Evolutionary conservation across 2,888 invertebrate genomes (phyloP), one percentile per base, ranked within the genome.

Genomic region (Heliconius ismenius): DNA sequence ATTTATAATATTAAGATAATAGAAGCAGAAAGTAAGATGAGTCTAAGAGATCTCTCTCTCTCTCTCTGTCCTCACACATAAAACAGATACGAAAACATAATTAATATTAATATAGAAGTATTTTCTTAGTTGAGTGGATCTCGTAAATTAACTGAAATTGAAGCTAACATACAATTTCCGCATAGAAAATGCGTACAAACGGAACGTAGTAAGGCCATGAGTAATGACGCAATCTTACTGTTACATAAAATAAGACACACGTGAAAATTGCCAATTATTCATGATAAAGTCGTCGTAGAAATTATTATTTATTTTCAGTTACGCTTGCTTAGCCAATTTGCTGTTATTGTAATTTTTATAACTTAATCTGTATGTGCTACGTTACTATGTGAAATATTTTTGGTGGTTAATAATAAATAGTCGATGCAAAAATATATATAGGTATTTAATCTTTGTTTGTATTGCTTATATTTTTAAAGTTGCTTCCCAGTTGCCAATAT

Each of bases 181-280:
- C 86, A 88, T 85, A 89, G 84, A 86, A 86, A 87, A 88, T 89
- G 87, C 84, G 86, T 87, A 89, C 88, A 92, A 92, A 92, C 90
- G 91, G 89, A 91, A 89, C 87, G 86, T 86, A 82, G 90, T 89
- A 91, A 89, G 87, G 86, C 83, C 78, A 83, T 92, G 90, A 93
- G 88, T 91, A 90, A 93, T 92, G 89, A 88, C 87, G 89, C 92
- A 93, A 93, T 93, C 90, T 92, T 85, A 86, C 85, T 88, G 87
- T 88, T 87, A 89, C 90, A 89, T 89, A 89, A 89, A 90, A 88
- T 88, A 88, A 90, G 90, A 90, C 90, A 91, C 86, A 91, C 91
- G 90, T 91, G 92, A 92, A 93, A 92, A 93, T 94, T 93, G 92
- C 85, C 94, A 90, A 93, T 93, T 92, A 88, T 88, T 93, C 91